phyloP scores from a whole-genome alignment of 2,888 invertebrate genomes.

The Tortricodes alternella region DNA sequence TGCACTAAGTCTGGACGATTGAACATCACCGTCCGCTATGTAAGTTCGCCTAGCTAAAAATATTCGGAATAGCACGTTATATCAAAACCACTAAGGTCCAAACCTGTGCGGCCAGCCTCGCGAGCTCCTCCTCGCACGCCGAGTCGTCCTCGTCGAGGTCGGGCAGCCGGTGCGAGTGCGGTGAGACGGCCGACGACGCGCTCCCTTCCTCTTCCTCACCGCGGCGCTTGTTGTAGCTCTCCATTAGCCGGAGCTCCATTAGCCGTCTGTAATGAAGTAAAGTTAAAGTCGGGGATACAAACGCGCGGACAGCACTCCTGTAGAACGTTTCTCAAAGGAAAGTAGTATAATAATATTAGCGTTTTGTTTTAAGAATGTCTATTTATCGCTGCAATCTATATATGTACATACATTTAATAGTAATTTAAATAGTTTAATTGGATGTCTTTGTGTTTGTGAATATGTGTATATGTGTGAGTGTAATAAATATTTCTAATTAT shows the following conservation, averaged over 20 bases:
- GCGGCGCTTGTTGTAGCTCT: conserved; percentile 75
- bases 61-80: not conserved
- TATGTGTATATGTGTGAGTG: too few species aligned
- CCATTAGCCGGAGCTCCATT: conserved; percentile 84
- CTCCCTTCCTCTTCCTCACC: conserved; percentile 91
- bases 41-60: not conserved
- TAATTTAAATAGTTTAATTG: too few species aligned
- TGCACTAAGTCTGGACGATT: too few species aligned
- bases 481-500: too few species aligned
- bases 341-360: too few species aligned
- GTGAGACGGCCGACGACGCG: conserved; percentile 95
- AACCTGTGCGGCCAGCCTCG: conserved; percentile 88
- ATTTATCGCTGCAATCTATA: too few species aligned
- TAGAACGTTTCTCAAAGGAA: too few species aligned
- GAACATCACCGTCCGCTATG: not conserved
- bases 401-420: too few species aligned
- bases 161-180: conserved; percentile 96
- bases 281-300: too few species aligned
- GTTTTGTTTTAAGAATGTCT: too few species aligned
- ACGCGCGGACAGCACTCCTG: too few species aligned
- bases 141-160: conserved; percentile 95
- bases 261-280: conserved; percentile 72
- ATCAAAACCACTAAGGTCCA: conserved; percentile 6
- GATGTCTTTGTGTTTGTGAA: too few species aligned
- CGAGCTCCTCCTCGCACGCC: conserved; percentile 92